Evolutionary conservation across 2,113 vertebrate genomes (phyloP), one percentile per base, ranked within the genome.

Genomic region (Camelus dromedarius): DNA sequence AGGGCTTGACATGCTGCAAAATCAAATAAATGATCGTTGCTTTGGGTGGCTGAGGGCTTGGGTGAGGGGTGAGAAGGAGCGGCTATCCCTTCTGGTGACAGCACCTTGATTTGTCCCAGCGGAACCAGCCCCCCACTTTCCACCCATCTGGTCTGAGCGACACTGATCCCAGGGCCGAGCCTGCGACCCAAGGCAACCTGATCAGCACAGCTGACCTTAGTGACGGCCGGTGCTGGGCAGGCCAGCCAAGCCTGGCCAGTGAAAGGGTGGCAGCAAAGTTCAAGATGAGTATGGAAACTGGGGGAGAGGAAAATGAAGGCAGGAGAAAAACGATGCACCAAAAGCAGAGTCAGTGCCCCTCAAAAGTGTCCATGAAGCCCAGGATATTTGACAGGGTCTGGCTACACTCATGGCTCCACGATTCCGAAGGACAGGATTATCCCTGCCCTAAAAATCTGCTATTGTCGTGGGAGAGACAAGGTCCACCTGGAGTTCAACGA

Each of bases 191-290:
- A 67, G 79, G 16, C 32, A 38, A 35, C 42, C 20, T 10, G 8
- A 13, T 14, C n/a, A 58, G 16, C 2, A 2, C 30, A 50, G 15
- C 14, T 67, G 30, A 80, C 14, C 46, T 38, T 10, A 75, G 56
- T 18, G 38, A 28, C 13, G 0, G 6, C 3, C 48, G 4, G 32
- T 0, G 30, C 38, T 5, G 13, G 79, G 28, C 54, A 26, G 28
- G 32, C 24, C 22, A 26, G 26, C 48, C 7, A 2, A 15, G 26
- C 26, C 14, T 28, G 11, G 38, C 16, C 10, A 9, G 1, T 6
- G 19, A 86, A 16, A 91, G 2, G 16, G 5, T 0, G 16, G 22
- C 81, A 72, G 1, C 28, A 16, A 70, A 35, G 28, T 30, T 9
- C 52, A 54, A 38, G 32, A 4, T 8, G 32, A 32, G 4, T 8